Conservation (phyloP, 2,113 vertebrate genomes). For the Microcebus murinus region DNA sequence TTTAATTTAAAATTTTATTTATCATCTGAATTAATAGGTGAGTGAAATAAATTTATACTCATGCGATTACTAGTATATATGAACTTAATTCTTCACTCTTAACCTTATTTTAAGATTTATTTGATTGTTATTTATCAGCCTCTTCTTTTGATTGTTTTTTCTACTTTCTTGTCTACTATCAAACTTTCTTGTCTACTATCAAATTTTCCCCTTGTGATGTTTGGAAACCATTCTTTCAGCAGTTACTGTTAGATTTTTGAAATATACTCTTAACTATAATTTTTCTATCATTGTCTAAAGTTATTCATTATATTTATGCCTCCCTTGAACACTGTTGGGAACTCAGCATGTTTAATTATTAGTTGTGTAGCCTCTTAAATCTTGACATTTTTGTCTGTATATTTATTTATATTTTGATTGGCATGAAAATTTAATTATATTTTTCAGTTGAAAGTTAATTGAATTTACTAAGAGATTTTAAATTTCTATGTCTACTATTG, state of each 20-base stretch:
- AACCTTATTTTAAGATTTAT: not conserved
- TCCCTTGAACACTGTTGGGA: not conserved
- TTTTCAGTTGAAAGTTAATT: not conserved
- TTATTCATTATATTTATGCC: not conserved
- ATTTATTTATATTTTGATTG: not conserved
- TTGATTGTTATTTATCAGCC: not conserved
- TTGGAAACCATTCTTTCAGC: not conserved
- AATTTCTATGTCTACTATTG: not conserved
- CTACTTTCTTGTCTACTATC: not conserved
- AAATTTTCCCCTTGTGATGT: not conserved
- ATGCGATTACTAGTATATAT: not conserved
- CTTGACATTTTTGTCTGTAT: not conserved
- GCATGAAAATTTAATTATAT: not conserved
- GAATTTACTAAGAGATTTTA: not conserved
- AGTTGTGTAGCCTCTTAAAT: not conserved
- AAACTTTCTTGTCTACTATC: not conserved
- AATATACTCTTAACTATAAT: not conserved
- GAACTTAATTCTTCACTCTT: not conserved
- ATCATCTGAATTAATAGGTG: not conserved
- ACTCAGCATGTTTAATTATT: not conserved
- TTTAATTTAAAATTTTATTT: not conserved
- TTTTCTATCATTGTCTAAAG: not conserved
- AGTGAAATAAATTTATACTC: not conserved
- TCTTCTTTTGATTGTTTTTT: not conserved
- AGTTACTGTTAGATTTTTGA: not conserved